These are phyloP conservation scores for Apeira syringaria DNA, from an alignment of 2,888 invertebrate genomes.

Conservation along the genomic window DNA sequence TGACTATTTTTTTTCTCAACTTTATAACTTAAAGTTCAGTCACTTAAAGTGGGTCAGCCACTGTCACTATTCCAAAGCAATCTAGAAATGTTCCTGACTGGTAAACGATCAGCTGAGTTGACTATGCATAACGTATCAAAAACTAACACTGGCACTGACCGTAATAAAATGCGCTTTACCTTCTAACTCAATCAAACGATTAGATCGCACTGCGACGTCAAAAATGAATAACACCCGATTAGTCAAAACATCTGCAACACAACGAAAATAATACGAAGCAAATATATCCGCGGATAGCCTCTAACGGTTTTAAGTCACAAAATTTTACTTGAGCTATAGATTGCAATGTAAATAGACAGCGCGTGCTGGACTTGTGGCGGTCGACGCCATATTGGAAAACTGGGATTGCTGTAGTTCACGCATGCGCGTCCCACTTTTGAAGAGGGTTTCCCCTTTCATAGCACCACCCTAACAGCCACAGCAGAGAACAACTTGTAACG, in stretches of 20 bases:
- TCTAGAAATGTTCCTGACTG: too few relatives aligned
- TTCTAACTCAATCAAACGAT: conserved; percentile 52
- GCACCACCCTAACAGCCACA: conserved; percentile 43
- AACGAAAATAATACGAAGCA: conserved; percentile 30
- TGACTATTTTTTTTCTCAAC: neutral
- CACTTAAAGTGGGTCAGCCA: too few relatives aligned
- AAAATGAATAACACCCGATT: conserved; percentile 31
- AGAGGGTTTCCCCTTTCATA: conserved; percentile 50
- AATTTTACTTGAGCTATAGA: conserved; percentile 23
- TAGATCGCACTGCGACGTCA: conserved; percentile 60
- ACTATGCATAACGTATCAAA: conserved; percentile 36
- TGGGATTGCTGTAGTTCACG: conserved; percentile 60
- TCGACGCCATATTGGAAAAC: conserved; percentile 76
- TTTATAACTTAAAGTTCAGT: too few relatives aligned
- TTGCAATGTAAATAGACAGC: conserved; percentile 57
- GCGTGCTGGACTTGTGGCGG: conserved; percentile 75
- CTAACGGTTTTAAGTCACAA: conserved; percentile 20
- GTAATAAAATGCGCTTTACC: conserved; percentile 41
- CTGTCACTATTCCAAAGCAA: too few relatives aligned
- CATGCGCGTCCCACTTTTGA: conserved; percentile 64
- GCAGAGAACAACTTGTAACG: conserved; percentile 19
- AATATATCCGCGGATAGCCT: conserved; percentile 7
- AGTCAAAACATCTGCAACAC: conserved; percentile 23
- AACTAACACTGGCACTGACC: conserved; percentile 47
- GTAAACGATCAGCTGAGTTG: conserved; percentile 32